Conservation (phyloP, 2,113 vertebrate genomes). For the Rhinopithecus roxellana region DNA sequence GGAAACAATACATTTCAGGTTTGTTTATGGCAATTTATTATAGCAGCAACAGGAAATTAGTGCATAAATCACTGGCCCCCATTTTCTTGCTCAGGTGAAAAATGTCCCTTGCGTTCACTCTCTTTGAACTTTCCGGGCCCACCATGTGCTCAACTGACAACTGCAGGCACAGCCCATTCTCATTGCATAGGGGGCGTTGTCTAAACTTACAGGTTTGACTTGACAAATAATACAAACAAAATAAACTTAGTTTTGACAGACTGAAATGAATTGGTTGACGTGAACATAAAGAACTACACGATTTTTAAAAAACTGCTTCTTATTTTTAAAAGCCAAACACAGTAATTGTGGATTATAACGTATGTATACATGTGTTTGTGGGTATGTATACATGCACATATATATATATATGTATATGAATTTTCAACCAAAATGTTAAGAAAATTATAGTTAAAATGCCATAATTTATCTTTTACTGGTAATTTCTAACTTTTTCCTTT, state of each 20-base stretch:
- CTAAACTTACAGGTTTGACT: not conserved
- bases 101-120: rapidly evolving
- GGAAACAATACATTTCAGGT: not conserved
- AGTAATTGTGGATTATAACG: not conserved
- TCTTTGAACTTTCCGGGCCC: not conserved
- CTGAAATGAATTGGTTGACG: not conserved
- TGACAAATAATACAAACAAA: not conserved
- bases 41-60: not conserved
- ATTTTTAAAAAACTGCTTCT: not conserved
- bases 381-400: too few species aligned
- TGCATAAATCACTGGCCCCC: rapidly evolving
- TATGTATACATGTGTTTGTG: not conserved
- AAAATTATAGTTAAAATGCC: not conserved
- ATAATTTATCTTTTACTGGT: not conserved
- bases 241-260: not conserved
- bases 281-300: not conserved
- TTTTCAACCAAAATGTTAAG: not conserved
- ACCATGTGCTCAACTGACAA: too few species aligned
- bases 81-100: too few species aligned
- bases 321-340: not conserved
- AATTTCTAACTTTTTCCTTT: not conserved
- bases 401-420: not conserved
- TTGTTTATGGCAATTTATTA: not conserved
- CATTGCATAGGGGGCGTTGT: rapidly evolving
- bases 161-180: rapidly evolving